These are phyloP conservation scores for Rhabdophis nuchalis DNA, from an alignment of 2,797 vertebrate genomes.

Conservation along the genomic window DNA sequence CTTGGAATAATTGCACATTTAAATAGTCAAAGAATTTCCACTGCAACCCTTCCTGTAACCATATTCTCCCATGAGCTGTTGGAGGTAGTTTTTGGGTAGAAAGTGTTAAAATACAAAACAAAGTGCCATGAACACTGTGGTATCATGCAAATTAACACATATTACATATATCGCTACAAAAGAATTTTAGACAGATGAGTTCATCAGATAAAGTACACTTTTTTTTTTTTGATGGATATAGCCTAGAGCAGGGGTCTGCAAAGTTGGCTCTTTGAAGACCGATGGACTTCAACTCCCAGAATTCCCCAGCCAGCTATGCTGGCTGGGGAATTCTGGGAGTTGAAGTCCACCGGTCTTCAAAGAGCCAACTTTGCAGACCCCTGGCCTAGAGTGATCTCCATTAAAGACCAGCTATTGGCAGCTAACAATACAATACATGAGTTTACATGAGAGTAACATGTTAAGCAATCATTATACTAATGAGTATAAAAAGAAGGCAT, in stretches of 20 bases:
- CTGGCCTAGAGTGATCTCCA: background rate
- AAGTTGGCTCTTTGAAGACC: no score
- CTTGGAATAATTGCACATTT: background rate
- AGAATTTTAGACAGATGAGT: background rate
- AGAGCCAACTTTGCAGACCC: no score
- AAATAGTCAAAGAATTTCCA: background rate
- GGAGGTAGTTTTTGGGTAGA: background rate
- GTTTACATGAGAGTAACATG: background rate
- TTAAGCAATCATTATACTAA: background rate
- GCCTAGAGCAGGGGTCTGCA: no score
- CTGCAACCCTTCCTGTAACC: background rate
- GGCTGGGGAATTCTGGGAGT: no score
- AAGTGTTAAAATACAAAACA: background rate
- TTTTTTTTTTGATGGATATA: no score
- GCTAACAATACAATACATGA: background rate
- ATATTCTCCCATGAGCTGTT: background rate
- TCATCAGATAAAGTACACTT: background rate
- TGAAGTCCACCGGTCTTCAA: no score
- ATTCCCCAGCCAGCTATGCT: no score
- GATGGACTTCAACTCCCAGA: no score
- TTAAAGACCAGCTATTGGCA: background rate
- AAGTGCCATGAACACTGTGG: background rate
- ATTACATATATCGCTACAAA: background rate
- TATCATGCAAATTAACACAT: background rate
- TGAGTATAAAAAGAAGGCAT: background rate